Conservation (phyloP, 2,797 vertebrate genomes). For the Sparidentex hasta region DNA sequence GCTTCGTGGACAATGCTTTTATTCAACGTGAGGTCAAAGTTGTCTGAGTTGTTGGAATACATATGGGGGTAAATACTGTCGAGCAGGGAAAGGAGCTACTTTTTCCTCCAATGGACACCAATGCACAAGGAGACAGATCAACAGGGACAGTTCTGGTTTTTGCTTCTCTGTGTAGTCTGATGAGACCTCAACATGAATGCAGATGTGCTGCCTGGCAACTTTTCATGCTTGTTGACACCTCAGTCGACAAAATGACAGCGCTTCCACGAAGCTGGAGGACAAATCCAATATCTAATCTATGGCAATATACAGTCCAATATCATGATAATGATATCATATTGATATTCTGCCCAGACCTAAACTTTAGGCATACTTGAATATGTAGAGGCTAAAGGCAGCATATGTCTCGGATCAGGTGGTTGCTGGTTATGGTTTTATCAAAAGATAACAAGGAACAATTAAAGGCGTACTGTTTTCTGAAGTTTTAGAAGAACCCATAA, state of each 20-base stretch:
- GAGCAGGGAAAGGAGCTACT: background rate
- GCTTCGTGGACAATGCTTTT: slow-evolving; percentile 33
- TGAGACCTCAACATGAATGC: slow-evolving; percentile 25
- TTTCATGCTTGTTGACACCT: slow-evolving; percentile 18
- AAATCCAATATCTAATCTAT: background rate
- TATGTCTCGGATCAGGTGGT: too few relatives aligned
- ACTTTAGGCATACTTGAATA: background rate
- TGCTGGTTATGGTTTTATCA: background rate
- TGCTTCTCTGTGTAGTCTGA: slow-evolving; percentile 6
- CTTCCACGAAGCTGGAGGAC: background rate
- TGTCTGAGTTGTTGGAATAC: slow-evolving; percentile 9
- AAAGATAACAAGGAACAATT: background rate
- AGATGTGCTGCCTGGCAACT: slow-evolving; percentile 24
- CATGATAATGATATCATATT: too few relatives aligned
- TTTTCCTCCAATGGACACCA: background rate
- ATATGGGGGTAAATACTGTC: slow-evolving; percentile 5
- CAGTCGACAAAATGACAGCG: slow-evolving; percentile 12
- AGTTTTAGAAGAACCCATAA: background rate
- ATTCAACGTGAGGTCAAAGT: slow-evolving; percentile 18
- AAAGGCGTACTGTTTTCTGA: background rate
- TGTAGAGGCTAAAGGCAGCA: background rate
- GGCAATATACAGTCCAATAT: too few relatives aligned
- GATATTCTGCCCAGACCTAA: too few relatives aligned
- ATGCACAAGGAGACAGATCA: background rate
- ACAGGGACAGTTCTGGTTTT: slow-evolving; percentile 5